Base-by-base conservation (phyloP, 2,113 vertebrate genomes). In the Grammomys surdaster region DNA sequence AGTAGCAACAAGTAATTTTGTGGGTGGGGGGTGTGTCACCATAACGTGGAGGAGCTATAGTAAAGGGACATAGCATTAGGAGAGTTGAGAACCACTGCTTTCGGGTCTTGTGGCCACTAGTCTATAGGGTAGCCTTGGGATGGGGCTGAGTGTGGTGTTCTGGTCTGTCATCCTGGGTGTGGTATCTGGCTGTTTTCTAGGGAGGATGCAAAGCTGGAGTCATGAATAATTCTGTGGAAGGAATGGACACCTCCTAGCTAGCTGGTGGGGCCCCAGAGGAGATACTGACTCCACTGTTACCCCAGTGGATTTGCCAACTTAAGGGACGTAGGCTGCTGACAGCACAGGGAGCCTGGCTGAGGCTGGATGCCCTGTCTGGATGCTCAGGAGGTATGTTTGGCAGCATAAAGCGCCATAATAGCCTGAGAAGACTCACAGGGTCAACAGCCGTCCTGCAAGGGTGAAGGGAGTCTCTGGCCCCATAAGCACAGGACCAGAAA, bases 381-480 rank as follows among this genome's bases (percentile, higher is more conserved):
- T 40, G 14, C 43, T 12, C 24, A 1, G 22, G 26, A 1, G 2
- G 0, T 8, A 13, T 7, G 56, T 1, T 8, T 9, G 60, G n/a
- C 12, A 67, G 70, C 28, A 19, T 17, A 10, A 54, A 46, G 36
- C 26, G 11, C 26, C n/a, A 36, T 1, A 6, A 17, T 5, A 26
- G 46, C 40, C 48, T 22, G 9, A 12, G 40, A 46, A 17, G 10
- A 22, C 43, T 51, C 70, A 24, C 1, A 0, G 1, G 9, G 51
- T 13, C 8, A 20, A 69, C 16, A 60, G n/a, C 19, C 26, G 12
- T 2, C 4, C 22, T 19, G 12, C 20, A 58, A 3, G 56, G 1
- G 9, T 3, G 7, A 46, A 46, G 51, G 19, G 36, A 48, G 5
- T 9, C 24, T 90, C 88, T 91, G 70, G 26, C 7, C n/a, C n/a